Percentiles rank a stretch among this genome's conserved stretches.
phyloP scores from a whole-genome alignment of 2,113 vertebrate species.

The Bubalus kerabau region DNA sequence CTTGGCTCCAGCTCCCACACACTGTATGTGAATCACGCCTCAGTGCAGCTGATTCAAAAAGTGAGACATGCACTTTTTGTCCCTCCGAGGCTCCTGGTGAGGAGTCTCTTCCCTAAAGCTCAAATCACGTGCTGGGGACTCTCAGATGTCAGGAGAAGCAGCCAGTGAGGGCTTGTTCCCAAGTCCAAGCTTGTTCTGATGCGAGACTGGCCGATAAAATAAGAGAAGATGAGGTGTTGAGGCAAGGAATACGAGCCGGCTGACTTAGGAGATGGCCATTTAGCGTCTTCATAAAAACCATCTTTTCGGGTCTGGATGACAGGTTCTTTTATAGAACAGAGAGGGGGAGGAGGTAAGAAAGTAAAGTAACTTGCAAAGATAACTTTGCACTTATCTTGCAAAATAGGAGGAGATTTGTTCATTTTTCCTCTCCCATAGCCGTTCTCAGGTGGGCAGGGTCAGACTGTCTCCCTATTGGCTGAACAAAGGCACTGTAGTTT shows the following conservation, averaged over 20 bases:
- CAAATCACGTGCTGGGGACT: rapidly evolving
- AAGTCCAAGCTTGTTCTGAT: not conserved
- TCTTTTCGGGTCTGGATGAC: not conserved
- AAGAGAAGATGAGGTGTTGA: not conserved
- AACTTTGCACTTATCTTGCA: not conserved
- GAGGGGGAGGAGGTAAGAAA: not conserved
- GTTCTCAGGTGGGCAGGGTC: not conserved
- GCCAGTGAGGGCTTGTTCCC: not conserved
- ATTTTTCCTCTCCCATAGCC: not conserved
- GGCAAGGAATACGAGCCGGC: not conserved
- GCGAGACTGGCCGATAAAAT: rapidly evolving
- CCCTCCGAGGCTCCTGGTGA: not conserved
- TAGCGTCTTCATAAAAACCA: not conserved
- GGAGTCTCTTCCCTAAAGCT: not conserved
- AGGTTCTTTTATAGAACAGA: not conserved
- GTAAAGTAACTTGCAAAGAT: not conserved
- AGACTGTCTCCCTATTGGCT: not conserved
- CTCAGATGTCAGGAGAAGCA: not conserved
- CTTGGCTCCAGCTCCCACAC: not conserved
- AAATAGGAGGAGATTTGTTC: not conserved
- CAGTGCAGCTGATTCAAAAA: not conserved
- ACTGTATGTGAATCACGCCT: not conserved
- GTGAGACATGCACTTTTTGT: not conserved
- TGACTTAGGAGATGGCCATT: not conserved
- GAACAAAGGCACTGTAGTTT: not conserved